These are phyloP conservation scores for Archaeoteleia sp. DNA, from an alignment of 2,888 invertebrate species.

Conservation along the genomic window DNA sequence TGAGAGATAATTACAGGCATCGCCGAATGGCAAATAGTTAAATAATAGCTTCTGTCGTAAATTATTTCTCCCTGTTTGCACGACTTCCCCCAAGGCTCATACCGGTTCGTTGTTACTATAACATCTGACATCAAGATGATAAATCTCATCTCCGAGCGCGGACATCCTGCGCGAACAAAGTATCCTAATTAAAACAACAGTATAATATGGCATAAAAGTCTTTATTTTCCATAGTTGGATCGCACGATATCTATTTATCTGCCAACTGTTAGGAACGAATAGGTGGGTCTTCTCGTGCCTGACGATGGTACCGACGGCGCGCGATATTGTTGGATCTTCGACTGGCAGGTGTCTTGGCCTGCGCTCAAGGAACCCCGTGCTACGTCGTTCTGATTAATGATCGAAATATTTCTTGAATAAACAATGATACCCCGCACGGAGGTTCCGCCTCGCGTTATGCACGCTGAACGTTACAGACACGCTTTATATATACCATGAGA, in stretches of 20 bases:
- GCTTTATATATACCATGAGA: constrained; percentile 43
- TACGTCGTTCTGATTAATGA: constrained; percentile 68
- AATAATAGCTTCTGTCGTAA: constrained; percentile 8
- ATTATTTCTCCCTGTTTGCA: constrained; percentile 22
- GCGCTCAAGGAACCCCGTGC: constrained; percentile 47
- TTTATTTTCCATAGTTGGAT: constrained; percentile 36
- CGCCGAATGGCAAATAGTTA: constrained; percentile 5
- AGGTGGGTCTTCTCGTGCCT: constrained; percentile 31
- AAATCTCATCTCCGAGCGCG: constrained; percentile 52
- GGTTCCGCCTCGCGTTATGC: constrained; percentile 43
- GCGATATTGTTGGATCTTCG: constrained; percentile 50
- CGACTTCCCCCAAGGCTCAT: constrained; percentile 6
- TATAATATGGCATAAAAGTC: constrained; percentile 44
- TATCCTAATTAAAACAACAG: constrained; percentile 65
- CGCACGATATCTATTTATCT: constrained; percentile 57
- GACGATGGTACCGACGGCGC: constrained; percentile 36
- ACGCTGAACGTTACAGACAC: constrained; percentile 52
- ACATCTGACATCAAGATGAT: constrained; percentile 52
- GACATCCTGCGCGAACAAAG: constrained; percentile 57
- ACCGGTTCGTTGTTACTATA: constrained; percentile 27
- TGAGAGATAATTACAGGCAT: neutral
- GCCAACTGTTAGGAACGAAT: constrained; percentile 54
- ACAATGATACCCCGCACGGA: constrained; percentile 64
- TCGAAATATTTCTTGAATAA: constrained; percentile 70
- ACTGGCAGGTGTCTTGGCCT: constrained; percentile 54